phyloP scores from a whole-genome alignment of 2,888 invertebrate species.

The Meiosimyza decipiens region DNA sequence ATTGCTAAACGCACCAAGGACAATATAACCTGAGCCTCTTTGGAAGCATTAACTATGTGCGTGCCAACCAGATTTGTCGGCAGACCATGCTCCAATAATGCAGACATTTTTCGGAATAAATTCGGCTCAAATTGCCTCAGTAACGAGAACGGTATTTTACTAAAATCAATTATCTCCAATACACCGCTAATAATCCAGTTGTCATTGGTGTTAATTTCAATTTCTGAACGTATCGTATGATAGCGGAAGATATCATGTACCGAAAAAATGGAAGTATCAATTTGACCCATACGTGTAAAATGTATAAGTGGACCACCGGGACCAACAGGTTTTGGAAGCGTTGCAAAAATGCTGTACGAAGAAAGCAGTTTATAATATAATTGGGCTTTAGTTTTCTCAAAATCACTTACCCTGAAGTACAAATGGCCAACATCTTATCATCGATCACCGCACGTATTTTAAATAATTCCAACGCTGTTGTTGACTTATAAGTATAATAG shows the following conservation, averaged over 20 bases:
- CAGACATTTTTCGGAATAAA: conserved; percentile 58
- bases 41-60: conserved; percentile 59
- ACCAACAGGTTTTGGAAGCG: conserved; percentile 60
- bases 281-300: conserved; percentile 68
- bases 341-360: conserved; percentile 53
- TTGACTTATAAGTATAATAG: conserved; percentile 69
- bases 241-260: conserved; percentile 59
- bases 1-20: conserved; percentile 57
- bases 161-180: conserved; percentile 71
- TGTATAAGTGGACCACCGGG: conserved; percentile 68
- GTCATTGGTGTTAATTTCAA: conserved; percentile 68
- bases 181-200: conserved; percentile 70
- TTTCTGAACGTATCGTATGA: conserved; percentile 58
- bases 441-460: conserved; percentile 54
- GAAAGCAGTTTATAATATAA: neutral
- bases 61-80: conserved; percentile 58
- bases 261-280: conserved; percentile 55
- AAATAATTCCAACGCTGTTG: conserved; percentile 69
- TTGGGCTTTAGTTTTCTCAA: neutral
- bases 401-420: conserved; percentile 56
- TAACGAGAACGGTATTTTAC: conserved; percentile 59
- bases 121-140: conserved; percentile 56
- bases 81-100: conserved; percentile 57
- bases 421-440: conserved; percentile 56
- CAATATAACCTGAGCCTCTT: conserved; percentile 57